phyloP scores from a whole-genome alignment of 2,113 vertebrate genomes.

The Anas platyrhynchos region DNA sequence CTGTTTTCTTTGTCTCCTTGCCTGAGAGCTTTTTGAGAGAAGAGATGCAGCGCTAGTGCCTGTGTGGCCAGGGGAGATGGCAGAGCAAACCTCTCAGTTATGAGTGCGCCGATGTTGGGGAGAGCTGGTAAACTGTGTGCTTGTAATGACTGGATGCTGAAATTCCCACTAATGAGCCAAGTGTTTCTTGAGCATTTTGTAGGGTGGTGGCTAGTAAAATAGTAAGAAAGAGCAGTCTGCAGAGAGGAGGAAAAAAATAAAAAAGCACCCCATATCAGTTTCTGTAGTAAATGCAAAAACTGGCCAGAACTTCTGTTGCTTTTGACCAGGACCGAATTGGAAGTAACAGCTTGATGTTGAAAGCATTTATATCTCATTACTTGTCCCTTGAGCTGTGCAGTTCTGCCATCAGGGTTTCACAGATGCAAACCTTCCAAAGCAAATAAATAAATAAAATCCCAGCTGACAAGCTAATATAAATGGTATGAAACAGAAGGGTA shows the following conservation, averaged over 20 bases:
- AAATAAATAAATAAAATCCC: constrained; percentile 63
- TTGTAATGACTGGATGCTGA: neutral
- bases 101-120: neutral
- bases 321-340: neutral
- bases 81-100: neutral
- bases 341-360: constrained; percentile 6
- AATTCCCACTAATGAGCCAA: neutral
- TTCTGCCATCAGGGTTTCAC: constrained; percentile 33
- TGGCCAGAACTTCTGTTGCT: neutral
- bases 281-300: neutral
- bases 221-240: neutral
- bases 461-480: constrained; percentile 66
- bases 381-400: constrained; percentile 11
- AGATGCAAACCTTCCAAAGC: constrained; percentile 43
- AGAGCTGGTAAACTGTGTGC: neutral
- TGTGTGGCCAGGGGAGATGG: neutral
- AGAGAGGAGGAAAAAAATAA: neutral
- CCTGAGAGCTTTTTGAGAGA: neutral
- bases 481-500: constrained; percentile 69
- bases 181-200: neutral
- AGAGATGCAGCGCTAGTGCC: neutral
- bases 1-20: neutral
- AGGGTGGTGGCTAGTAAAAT: neutral
- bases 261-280: neutral
- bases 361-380: constrained; percentile 1